Evolutionary conservation across 2,113 vertebrate genomes (phyloP).

Genomic region (Leptocoma aspasia): DNA sequence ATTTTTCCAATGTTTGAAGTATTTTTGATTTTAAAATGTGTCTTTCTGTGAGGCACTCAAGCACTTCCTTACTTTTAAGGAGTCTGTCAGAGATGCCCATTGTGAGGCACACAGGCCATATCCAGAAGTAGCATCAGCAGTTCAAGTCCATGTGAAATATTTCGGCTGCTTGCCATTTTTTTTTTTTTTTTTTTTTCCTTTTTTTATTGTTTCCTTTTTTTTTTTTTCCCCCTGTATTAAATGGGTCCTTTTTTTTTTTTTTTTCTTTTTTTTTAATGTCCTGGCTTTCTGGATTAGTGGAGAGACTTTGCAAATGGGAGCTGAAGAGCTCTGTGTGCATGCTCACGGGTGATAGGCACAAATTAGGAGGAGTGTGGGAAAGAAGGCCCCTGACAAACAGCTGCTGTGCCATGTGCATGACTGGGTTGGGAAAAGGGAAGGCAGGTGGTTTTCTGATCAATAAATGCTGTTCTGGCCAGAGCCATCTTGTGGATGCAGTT

Average conservation of each 20-base stretch:
- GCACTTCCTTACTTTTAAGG: not conserved
- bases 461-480: not conserved
- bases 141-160: not conserved
- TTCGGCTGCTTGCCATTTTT: not conserved
- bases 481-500: not conserved
- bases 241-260: not conserved
- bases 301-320: not conserved
- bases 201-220: not conserved
- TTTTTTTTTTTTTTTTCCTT: not conserved
- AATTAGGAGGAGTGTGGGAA: slow-evolving; percentile 57
- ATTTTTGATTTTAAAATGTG: not conserved
- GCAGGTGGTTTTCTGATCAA: slow-evolving; percentile 58
- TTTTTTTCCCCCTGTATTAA: not conserved
- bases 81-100: not conserved
- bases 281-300: slow-evolving; percentile 3
- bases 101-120: not conserved
- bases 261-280: not conserved
- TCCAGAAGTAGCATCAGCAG: not conserved
- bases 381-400: not conserved
- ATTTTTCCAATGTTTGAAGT: not conserved
- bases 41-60: not conserved
- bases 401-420: slow-evolving; percentile 44
- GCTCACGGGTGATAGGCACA: slow-evolving; percentile 7
- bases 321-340: slow-evolving; percentile 41
- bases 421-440: not conserved